phyloP scores from a whole-genome alignment of 2,888 invertebrate genomes.

The Antheraea assamensis region DNA sequence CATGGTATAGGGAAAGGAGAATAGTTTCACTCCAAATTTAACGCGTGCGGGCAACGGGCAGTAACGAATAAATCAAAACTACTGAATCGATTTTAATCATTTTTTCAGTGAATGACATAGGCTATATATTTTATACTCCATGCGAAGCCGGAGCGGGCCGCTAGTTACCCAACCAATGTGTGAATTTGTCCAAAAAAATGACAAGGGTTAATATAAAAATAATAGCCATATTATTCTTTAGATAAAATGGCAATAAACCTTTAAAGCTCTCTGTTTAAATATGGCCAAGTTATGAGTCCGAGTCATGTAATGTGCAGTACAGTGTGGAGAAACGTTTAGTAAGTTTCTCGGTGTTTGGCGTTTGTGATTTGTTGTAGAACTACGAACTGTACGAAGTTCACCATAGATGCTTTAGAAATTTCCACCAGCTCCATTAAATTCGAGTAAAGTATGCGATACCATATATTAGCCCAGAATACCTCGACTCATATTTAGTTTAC shows the following conservation, averaged over 20 bases:
- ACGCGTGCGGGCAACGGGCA: too few species aligned
- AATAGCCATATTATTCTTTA: background rate
- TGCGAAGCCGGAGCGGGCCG: too few species aligned
- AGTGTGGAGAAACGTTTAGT: background rate
- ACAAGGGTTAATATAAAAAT: background rate
- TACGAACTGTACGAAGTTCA: background rate
- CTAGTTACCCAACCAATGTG: background rate
- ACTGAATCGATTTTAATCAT: too few species aligned
- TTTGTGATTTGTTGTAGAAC: conserved; percentile 16
- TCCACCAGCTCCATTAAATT: background rate
- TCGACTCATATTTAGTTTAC: too few species aligned
- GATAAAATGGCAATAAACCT: background rate
- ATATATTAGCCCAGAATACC: background rate
- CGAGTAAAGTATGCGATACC: background rate
- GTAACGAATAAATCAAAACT: too few species aligned
- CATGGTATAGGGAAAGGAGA: too few species aligned
- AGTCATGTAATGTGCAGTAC: background rate
- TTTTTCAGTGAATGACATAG: too few species aligned
- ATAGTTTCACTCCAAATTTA: too few species aligned
- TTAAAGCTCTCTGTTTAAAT: background rate
- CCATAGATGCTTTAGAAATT: background rate
- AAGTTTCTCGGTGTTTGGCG: background rate
- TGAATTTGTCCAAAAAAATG: background rate
- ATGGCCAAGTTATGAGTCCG: conserved; percentile 6
- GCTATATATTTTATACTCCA: too few species aligned